Evolutionary conservation across 2,797 vertebrate species (phyloP), one percentile per base, ranked within the genome.

Genomic region (Pseudomugil gertrudae): DNA sequence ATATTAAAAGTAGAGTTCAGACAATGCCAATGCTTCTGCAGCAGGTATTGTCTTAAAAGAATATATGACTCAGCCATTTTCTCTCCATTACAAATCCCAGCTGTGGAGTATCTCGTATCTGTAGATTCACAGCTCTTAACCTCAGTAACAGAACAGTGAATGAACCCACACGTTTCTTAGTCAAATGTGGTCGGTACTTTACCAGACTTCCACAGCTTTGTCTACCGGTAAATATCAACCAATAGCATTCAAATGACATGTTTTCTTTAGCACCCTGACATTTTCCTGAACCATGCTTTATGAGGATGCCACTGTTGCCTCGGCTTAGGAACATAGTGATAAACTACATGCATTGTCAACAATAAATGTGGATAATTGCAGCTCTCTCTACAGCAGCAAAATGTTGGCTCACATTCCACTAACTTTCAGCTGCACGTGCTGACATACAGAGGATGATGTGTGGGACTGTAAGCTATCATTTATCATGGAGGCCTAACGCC

Each of bases 201-300:
- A 64, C 72, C 66, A 48, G 69, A 78, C 63, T 67, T 81, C 59
- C 84, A 80, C 27, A 47, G 74, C 87, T 72, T 75, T 77, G 69
- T 81, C 69, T 55, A n/a, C n/a, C n/a, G n/a, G n/a, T n/a, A 90
- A 81, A 90, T 81, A 86, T 68, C 79, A 86, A 79, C 63, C 64
- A 66, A 81, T 74, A 73, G 57, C 78, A 93, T 93, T 92, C 89
- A 92, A 92, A 93, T 92, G 14, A 69, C 50, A 63, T 43, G 45
- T 61, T 70, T 75, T 83, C 74, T 73, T 92, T 91, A 92, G 93
- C 92, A 55, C 83, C 38, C 53, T 91, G 89, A 78, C 89, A 91
- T 92, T 93, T 91, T 80, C 84, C 80, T 83, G 80, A 87, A 76
- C 87, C 80, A 11, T 82, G 72, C 66, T 36, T 54, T 65, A 63